Evolutionary conservation across 2,113 vertebrate species (phyloP), one percentile per base, ranked within the genome.

Genomic region (Bubo scandiacus): DNA sequence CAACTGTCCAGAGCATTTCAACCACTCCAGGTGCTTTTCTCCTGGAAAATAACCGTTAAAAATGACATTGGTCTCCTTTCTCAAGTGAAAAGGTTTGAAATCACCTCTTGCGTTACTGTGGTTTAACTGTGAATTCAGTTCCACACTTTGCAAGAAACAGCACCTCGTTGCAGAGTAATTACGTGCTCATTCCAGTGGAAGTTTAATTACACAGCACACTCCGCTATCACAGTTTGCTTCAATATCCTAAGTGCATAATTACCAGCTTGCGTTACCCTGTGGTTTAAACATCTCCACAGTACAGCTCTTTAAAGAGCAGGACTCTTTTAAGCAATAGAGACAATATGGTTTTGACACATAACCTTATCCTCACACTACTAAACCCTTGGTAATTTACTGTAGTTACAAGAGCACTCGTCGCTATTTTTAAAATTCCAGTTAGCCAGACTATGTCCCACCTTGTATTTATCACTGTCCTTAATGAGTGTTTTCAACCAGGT

Each of bases 121-220:
- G 34, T 80, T 90, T 29, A 75, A 18, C 80, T 62, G 45, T 42
- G 71, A 81, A 73, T 61, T 81, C 81, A 88, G 36, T 27, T 49
- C 71, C 5, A 0, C 0, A 0, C 36, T 81, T 81, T 47, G 70
- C 70, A 32, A 58, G 88, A 55, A 73, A 17, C 55, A 74, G 71
- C 1, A 2, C 26, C 68, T 94, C 13, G 0, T 55, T 78, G 68
- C 82, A 81, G 61, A 29, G 72, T 79, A 95, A 97, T 94, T 96
- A 92, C 19, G 2, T 74, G 86, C 81, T 95, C 73, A 2, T 94
- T 93, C 83, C 0, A 0, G 54, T 93, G 92, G 72, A 94, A 85
- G 88, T 89, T 97, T 96, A 97, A 95, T 94, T 97, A 96, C 86
- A 81, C 61, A 58, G 80, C 70, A 34, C 58, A 36, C 71, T 92